Percentiles rank a stretch among this genome's conserved stretches.
Conservation (phyloP, 2,888 invertebrate genomes). For the Neocrepidodera transversa region DNA sequence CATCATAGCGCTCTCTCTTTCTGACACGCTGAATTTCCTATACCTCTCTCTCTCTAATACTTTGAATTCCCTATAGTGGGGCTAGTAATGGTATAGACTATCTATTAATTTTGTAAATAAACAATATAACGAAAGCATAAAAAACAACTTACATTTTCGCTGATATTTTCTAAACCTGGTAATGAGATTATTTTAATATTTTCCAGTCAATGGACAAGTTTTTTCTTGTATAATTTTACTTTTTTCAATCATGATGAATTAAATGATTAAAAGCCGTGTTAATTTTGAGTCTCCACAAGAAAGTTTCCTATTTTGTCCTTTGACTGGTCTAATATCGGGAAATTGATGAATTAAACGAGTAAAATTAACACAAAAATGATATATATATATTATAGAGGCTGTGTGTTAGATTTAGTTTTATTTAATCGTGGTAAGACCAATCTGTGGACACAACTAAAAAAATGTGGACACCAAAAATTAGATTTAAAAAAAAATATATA, state of each 20-base stretch:
- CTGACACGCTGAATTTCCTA: too few relatives aligned
- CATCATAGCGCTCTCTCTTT: too few relatives aligned
- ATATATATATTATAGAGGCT: constrained; percentile 59
- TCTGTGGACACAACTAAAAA: constrained; percentile 45
- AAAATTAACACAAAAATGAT: constrained; percentile 41
- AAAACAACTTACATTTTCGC: not conserved
- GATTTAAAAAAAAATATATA: constrained; percentile 13
- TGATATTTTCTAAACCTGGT: not conserved
- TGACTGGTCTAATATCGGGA: constrained; percentile 17
- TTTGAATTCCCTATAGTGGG: too few relatives aligned
- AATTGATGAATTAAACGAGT: constrained; percentile 45
- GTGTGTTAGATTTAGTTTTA: constrained; percentile 59
- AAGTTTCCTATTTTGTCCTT: too few relatives aligned
- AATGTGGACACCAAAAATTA: constrained; percentile 37
- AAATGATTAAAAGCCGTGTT: too few relatives aligned
- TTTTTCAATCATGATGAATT: too few relatives aligned
- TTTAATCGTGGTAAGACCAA: constrained; percentile 58
- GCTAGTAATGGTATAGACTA: too few relatives aligned
- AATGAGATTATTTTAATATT: not conserved
- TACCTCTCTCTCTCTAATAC: too few relatives aligned
- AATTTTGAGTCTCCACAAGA: too few relatives aligned
- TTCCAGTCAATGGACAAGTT: not conserved
- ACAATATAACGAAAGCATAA: not conserved
- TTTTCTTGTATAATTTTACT: too few relatives aligned
- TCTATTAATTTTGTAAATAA: too few relatives aligned